Conservation (phyloP, 2,888 invertebrate species). For the Epinotia bilunana region DNA sequence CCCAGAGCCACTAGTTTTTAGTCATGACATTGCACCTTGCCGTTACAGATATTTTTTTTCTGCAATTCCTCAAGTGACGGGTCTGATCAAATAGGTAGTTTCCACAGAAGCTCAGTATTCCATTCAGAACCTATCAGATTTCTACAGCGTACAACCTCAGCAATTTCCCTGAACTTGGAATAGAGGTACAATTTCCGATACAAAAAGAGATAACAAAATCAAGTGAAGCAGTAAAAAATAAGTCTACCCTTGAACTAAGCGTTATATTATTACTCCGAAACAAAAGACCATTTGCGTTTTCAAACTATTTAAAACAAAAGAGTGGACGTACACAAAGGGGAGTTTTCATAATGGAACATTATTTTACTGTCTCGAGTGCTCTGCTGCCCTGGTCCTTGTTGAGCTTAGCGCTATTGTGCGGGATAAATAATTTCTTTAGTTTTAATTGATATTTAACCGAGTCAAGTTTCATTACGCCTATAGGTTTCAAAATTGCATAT, state of each 20-base stretch:
- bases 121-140: no score
- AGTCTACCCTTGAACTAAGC: constrained; percentile 48
- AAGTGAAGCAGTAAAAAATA: constrained; percentile 34
- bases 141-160: no score
- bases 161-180: no score
- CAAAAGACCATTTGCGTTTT: constrained; percentile 38
- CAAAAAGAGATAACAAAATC: background rate
- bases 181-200: no score
- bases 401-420: constrained; percentile 18
- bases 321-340: constrained; percentile 28
- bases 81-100: no score
- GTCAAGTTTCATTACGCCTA: background rate
- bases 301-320: constrained; percentile 44
- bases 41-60: no score
- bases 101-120: no score
- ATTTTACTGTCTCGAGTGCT: constrained; percentile 39
- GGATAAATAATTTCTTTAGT: background rate
- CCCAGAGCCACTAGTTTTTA: no score
- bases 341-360: constrained; percentile 37
- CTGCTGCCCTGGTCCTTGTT: constrained; percentile 35
- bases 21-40: no score
- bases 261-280: constrained; percentile 47
- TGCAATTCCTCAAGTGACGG: no score
- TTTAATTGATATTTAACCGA: background rate
- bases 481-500: no score